phyloP scores from a whole-genome alignment of 2,113 vertebrate genomes.

The Pelodiscus sinensis region DNA sequence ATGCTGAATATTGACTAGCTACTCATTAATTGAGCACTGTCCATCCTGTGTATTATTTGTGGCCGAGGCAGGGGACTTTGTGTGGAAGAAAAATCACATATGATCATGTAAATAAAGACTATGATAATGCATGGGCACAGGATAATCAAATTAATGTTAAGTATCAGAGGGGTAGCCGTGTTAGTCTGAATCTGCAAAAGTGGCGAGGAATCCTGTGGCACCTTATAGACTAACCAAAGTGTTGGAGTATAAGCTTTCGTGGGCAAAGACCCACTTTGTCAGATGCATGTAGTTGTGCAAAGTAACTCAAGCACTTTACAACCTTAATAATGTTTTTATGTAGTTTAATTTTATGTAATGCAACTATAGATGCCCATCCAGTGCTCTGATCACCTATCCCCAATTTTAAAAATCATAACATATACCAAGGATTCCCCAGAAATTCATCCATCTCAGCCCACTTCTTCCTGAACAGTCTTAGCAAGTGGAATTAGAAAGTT shows the following conservation, averaged over 20 bases:
- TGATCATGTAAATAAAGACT: constrained; percentile 23
- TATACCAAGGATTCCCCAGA: background rate
- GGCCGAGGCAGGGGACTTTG: constrained; percentile 17
- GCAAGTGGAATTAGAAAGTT: background rate
- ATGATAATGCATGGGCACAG: background rate
- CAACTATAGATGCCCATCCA: background rate
- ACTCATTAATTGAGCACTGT: constrained; percentile 30
- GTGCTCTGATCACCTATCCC: constrained; percentile 13
- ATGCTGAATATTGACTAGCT: constrained; percentile 50
- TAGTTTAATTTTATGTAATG: background rate
- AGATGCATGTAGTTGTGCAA: no score
- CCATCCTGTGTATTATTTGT: background rate
- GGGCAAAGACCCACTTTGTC: no score
- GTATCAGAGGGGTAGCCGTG: no score
- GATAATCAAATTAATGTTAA: background rate
- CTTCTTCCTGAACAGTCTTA: background rate
- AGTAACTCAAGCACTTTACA: constrained; percentile 12
- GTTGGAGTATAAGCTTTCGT: no score
- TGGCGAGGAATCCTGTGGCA: no score
- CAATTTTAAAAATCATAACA: constrained; percentile 28
- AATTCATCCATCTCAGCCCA: background rate
- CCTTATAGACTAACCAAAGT: no score
- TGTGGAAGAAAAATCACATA: constrained; percentile 20
- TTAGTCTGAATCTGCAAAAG: no score
- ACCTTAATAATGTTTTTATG: constrained; percentile 11